Evolutionary conservation across 2,113 vertebrate species (phyloP).

Genomic region (Lepus americanus): DNA sequence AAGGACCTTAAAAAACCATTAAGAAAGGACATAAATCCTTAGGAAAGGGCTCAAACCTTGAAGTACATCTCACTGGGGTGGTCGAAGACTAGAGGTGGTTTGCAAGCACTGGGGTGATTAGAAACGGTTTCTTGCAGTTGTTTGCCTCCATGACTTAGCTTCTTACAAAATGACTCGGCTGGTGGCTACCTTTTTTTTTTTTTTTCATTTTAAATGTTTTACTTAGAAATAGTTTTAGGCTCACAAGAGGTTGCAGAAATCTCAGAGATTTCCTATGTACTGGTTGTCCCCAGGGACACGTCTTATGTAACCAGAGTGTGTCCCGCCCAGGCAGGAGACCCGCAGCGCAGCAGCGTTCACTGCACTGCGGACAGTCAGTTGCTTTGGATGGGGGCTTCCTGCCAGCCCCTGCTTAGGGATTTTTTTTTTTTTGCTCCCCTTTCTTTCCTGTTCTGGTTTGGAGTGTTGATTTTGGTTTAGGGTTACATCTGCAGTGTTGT

Average conservation of each 20-base stretch:
- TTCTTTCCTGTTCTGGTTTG: not conserved
- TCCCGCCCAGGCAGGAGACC: not conserved
- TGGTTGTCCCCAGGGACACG: not conserved
- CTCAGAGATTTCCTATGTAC: not conserved
- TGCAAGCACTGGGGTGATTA: not conserved
- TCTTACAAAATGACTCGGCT: slow-evolving; percentile 27
- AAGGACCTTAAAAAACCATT: slow-evolving; percentile 17
- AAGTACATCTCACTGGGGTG: slow-evolving; percentile 54
- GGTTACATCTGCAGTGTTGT: not conserved
- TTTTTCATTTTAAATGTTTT: not conserved
- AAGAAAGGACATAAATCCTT: slow-evolving; percentile 47
- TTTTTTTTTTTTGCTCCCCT: not conserved
- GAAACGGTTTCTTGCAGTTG: slow-evolving; percentile 24
- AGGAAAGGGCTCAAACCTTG: slow-evolving; percentile 46
- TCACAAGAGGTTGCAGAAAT: slow-evolving; percentile 44
- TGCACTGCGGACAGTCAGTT: not conserved
- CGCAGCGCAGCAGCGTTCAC: not conserved
- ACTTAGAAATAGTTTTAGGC: slow-evolving; percentile 51
- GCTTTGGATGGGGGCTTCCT: not conserved
- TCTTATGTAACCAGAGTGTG: not conserved
- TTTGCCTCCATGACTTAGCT: not conserved
- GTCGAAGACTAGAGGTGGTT: slow-evolving; percentile 7
- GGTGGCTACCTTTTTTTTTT: not conserved
- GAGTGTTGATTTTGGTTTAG: not conserved
- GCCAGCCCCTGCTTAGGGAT: not conserved